Conservation (phyloP, 2,888 invertebrate genomes). For the Molorchus minor region DNA sequence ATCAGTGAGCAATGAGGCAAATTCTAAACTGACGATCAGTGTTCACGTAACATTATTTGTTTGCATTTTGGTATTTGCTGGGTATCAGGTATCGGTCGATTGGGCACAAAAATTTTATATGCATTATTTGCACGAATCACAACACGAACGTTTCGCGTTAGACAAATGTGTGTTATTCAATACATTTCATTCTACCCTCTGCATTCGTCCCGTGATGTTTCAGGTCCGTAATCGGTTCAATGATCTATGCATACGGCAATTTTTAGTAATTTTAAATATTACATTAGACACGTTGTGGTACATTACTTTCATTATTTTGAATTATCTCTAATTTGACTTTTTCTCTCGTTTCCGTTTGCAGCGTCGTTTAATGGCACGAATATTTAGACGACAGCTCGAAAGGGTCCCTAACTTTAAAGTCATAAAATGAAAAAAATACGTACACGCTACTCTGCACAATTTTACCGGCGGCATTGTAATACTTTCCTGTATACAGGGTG, state of each 20-base stretch:
- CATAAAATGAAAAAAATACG: not conserved
- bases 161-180: conserved; percentile 42
- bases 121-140: conserved; percentile 39
- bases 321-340: conserved; percentile 27
- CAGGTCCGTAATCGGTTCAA: conserved; percentile 47
- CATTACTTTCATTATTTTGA: conserved; percentile 37
- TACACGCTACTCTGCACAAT: not conserved
- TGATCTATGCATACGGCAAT: conserved; percentile 46
- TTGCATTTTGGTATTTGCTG: conserved; percentile 1
- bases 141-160: conserved; percentile 25
- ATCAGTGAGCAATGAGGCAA: too few species aligned
- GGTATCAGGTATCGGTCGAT: conserved; percentile 25
- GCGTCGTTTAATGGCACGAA: conserved; percentile 17
- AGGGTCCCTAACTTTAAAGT: not conserved
- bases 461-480: not conserved
- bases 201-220: conserved; percentile 40
- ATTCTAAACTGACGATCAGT: not conserved
- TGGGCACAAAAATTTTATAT: conserved; percentile 37
- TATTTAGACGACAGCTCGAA: not conserved
- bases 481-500: not conserved
- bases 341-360: conserved; percentile 8
- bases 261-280: conserved; percentile 46
- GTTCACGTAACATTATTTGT: conserved; percentile 5
- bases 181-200: conserved; percentile 48
- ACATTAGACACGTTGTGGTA: conserved; percentile 31